Evolutionary conservation across 2,797 vertebrate genomes (phyloP).

Genomic region (Sebastes umbrosus): DNA sequence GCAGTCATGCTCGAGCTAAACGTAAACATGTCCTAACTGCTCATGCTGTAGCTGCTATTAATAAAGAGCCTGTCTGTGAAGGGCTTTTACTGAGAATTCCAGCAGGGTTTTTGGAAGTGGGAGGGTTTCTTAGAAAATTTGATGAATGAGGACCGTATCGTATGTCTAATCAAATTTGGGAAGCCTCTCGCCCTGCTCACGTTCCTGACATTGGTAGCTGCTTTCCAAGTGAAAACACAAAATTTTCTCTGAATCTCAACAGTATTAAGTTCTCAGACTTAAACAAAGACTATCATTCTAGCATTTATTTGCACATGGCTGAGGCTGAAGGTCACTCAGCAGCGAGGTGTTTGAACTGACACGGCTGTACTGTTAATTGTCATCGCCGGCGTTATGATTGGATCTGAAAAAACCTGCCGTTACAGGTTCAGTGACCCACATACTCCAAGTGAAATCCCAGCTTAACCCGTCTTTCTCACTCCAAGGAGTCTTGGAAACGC

Average conservation of each 20-base stretch:
- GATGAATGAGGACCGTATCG: background rate
- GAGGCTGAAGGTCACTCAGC: slow-evolving; percentile 7
- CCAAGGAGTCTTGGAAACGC: background rate
- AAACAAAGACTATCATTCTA: background rate
- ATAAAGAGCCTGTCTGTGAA: slow-evolving; percentile 20
- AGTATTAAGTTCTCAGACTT: background rate
- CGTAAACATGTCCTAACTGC: slow-evolving; percentile 33
- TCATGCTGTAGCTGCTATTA: slow-evolving; percentile 26
- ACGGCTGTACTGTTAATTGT: slow-evolving; percentile 7
- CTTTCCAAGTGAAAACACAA: background rate
- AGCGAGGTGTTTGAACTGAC: slow-evolving; percentile 16
- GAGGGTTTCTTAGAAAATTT: slow-evolving; percentile 42
- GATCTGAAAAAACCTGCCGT: slow-evolving; percentile 11
- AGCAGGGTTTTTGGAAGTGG: slow-evolving; percentile 1
- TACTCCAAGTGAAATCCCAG: slow-evolving; percentile 43
- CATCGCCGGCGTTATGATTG: background rate
- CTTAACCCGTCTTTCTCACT: slow-evolving; percentile 42
- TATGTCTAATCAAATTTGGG: background rate
- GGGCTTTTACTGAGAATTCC: slow-evolving; percentile 11
- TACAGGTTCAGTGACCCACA: slow-evolving; percentile 54
- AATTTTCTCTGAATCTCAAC: background rate
- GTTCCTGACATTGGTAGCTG: background rate
- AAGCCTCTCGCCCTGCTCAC: background rate
- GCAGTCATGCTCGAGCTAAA: background rate
- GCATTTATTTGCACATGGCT: slow-evolving; percentile 14